Evolutionary conservation across 2,113 vertebrate species (phyloP).

Genomic region (Isichthys henryi): DNA sequence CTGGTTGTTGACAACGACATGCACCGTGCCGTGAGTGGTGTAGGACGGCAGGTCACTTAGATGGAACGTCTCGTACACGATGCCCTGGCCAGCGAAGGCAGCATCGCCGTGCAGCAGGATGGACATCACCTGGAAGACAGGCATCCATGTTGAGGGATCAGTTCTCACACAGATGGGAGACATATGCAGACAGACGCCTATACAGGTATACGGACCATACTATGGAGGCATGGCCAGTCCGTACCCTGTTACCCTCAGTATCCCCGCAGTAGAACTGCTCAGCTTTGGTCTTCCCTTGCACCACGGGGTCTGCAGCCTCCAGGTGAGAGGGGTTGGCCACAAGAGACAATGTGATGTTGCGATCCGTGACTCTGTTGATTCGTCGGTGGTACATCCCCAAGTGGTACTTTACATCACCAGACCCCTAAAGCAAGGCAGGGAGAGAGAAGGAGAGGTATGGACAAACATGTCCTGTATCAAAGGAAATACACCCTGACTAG

Average conservation of each 20-base stretch:
- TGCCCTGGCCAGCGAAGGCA: slow-evolving; percentile 91
- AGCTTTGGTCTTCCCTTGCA: slow-evolving; percentile 94
- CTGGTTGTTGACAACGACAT: slow-evolving; percentile 98
- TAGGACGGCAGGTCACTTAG: slow-evolving; percentile 91
- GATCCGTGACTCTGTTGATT: slow-evolving; percentile 88
- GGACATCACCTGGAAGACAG: slow-evolving; percentile 81
- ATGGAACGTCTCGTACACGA: slow-evolving; percentile 94
- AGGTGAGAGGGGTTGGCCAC: slow-evolving; percentile 95
- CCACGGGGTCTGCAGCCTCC: slow-evolving; percentile 88
- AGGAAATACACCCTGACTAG: neutral
- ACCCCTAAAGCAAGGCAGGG: slow-evolving; percentile 63
- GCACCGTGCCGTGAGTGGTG: slow-evolving; percentile 89
- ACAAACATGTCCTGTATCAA: neutral
- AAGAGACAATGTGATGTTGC: slow-evolving; percentile 89
- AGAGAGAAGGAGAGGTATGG: neutral
- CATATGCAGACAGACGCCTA: neutral
- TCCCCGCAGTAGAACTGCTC: slow-evolving; percentile 98
- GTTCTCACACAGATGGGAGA: neutral
- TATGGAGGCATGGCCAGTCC: neutral
- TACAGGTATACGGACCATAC: neutral
- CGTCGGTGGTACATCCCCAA: slow-evolving; percentile 96
- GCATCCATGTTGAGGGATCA: neutral
- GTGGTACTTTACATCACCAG: slow-evolving; percentile 95
- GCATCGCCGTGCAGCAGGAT: slow-evolving; percentile 91
- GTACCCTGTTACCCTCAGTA: slow-evolving; percentile 86